A percentile compares a stretch with the other conserved stretches of the same genome.
These are phyloP conservation scores for Capra hircus DNA, from an alignment of 2,113 vertebrate genomes.

Conservation along the genomic window DNA sequence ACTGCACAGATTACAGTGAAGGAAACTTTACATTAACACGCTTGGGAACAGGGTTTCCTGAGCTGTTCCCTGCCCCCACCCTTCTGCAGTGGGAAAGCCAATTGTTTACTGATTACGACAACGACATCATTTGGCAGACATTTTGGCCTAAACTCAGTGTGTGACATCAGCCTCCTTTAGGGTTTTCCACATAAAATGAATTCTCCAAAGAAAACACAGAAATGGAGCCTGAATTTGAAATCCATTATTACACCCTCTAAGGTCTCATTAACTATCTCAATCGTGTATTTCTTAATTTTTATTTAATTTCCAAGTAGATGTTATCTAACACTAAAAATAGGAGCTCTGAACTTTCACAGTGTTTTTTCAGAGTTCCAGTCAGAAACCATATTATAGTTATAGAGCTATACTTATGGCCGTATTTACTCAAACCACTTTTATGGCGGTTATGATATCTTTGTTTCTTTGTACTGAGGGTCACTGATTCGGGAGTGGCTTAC, in stretches of 20 bases:
- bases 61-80: neutral
- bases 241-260: conserved; percentile 73
- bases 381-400: neutral
- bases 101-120: conserved; percentile 70
- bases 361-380: conserved; percentile 53
- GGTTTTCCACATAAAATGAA: conserved; percentile 80
- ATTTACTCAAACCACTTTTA: neutral
- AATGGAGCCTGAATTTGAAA: conserved; percentile 76
- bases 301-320: conserved; percentile 52
- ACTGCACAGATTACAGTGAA: conserved; percentile 29
- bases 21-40: conserved; percentile 43
- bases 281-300: conserved; percentile 51
- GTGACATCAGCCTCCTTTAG: conserved; percentile 83
- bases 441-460: neutral
- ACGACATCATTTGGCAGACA: conserved; percentile 80
- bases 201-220: conserved; percentile 77
- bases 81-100: conserved; percentile 58
- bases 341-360: conserved; percentile 25
- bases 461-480: neutral
- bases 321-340: conserved; percentile 58
- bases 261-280: conserved; percentile 65
- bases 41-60: conserved; percentile 38
- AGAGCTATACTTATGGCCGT: neutral
- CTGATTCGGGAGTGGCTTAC: conserved; percentile 26
- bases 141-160: conserved; percentile 77